Evolutionary conservation across 2,113 vertebrate genomes (phyloP).

Genomic region (Nothocercus julius): DNA sequence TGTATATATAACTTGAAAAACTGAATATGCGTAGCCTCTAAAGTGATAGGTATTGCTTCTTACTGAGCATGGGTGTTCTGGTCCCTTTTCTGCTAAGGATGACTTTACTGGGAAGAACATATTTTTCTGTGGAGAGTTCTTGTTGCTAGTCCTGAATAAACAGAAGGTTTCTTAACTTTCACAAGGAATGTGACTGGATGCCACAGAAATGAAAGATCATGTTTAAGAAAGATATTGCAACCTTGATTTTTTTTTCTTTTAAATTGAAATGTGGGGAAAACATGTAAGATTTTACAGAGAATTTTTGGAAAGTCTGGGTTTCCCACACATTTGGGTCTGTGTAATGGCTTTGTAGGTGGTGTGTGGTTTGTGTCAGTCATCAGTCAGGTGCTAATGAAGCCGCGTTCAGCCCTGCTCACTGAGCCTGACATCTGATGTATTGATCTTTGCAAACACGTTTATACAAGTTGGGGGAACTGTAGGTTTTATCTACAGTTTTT

Average conservation of each 20-base stretch:
- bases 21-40: background rate
- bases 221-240: background rate
- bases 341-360: slow-evolving; percentile 35
- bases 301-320: slow-evolving; percentile 21
- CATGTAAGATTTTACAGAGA: slow-evolving; percentile 5
- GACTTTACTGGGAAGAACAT: background rate
- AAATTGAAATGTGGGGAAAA: background rate
- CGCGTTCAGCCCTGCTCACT: background rate
- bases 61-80: background rate
- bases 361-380: slow-evolving; percentile 60
- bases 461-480: slow-evolving; percentile 26
- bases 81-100: rapidly evolving
- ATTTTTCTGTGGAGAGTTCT: background rate
- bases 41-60: rapidly evolving
- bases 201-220: background rate
- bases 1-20: background rate
- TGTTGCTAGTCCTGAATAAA: background rate
- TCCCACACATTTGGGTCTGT: background rate
- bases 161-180: background rate
- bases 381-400: slow-evolving; percentile 50
- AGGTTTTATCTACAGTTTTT: background rate
- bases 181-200: background rate
- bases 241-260: background rate
- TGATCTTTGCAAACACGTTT: slow-evolving; percentile 25
- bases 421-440: background rate